phyloP scores from a whole-genome alignment of 2,888 invertebrate genomes.

The Hirtodrosophila alboralis region DNA sequence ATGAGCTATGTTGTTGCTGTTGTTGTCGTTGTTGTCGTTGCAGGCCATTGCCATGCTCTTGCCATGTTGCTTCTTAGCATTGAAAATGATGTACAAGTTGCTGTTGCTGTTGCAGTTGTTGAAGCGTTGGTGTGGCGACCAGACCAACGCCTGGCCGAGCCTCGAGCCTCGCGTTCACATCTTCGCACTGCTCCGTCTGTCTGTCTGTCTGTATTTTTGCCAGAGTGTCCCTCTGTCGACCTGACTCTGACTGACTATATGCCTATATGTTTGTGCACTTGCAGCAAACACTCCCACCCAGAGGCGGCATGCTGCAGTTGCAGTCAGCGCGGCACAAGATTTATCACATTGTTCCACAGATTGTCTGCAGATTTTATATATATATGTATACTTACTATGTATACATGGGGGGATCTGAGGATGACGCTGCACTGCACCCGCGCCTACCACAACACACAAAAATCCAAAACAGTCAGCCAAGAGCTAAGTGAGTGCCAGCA shows the following conservation, averaged over 20 bases:
- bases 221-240: conserved; percentile 2
- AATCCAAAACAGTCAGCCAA: conserved; percentile 36
- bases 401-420: conserved; percentile 15
- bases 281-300: conserved; percentile 74
- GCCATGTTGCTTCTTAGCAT: conserved; percentile 76
- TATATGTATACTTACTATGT: conserved; percentile 19
- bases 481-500: conserved; percentile 38
- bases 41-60: conserved; percentile 68
- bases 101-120: conserved; percentile 49
- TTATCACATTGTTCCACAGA: conserved; percentile 82
- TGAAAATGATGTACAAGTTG: conserved; percentile 81
- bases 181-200: conserved; percentile 14
- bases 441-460: conserved; percentile 65
- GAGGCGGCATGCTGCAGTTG: conserved; percentile 68
- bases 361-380: conserved; percentile 75
- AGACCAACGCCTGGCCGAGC: conserved; percentile 50
- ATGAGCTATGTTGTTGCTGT: conserved; percentile 58
- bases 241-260: conserved; percentile 30
- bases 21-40: conserved; percentile 41
- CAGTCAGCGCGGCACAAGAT: conserved; percentile 73
- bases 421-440: conserved; percentile 64
- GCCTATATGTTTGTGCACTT: conserved; percentile 62
- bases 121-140: conserved; percentile 76
- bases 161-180: conserved; percentile 29
- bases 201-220: conserved; percentile 6